phyloP scores from a whole-genome alignment of 2,113 vertebrate genomes.

The Circaetus cinerascens region DNA sequence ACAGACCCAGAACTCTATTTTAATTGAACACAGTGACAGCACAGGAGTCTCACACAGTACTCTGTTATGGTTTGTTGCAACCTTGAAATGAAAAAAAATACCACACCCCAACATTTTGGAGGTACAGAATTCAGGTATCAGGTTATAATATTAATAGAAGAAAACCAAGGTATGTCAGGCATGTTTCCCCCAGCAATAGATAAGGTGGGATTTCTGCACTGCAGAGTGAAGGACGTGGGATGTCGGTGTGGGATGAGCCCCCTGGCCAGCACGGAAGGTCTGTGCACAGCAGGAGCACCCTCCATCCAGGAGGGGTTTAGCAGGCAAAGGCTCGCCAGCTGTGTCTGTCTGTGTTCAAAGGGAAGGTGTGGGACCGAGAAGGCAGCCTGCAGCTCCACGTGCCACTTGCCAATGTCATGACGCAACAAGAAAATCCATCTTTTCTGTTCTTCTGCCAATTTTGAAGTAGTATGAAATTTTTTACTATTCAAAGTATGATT shows the following conservation, averaged over 20 bases:
- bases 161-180: rapidly evolving
- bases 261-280: rapidly evolving
- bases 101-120: not conserved
- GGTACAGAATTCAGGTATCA: not conserved
- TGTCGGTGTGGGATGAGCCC: rapidly evolving
- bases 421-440: not conserved
- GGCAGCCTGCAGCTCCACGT: not conserved
- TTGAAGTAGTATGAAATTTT: not conserved
- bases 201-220: not conserved
- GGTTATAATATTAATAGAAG: rapidly evolving
- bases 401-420: rapidly evolving
- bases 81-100: not conserved
- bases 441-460: not conserved
- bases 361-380: rapidly evolving
- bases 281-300: not conserved
- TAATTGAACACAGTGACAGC: rapidly evolving
- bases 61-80: rapidly evolving
- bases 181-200: rapidly evolving
- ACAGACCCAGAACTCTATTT: rapidly evolving
- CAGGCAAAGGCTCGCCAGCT: not conserved
- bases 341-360: not conserved
- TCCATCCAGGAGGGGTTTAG: rapidly evolving
- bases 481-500: not conserved
- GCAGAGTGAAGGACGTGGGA: not conserved
- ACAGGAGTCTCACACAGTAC: rapidly evolving